Evolutionary conservation across 2,113 vertebrate species (phyloP), one percentile per base, ranked within the genome.

Genomic region (Rhea americana): DNA sequence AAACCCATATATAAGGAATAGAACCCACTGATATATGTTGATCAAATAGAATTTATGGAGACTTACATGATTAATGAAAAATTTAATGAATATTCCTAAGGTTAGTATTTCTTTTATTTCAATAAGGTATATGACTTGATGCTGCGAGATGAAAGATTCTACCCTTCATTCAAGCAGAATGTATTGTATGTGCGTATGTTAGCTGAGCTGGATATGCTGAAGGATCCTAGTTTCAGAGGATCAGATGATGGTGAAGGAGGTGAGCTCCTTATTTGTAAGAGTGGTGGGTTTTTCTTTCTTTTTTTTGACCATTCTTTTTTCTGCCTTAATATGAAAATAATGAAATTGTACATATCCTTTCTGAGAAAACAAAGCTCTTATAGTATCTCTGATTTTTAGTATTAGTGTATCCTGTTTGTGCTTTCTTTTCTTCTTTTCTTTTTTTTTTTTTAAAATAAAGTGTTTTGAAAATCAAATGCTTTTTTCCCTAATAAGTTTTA

Each of bases 161-260:
- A 99, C 97, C 99, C 99, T 8, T 99, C 99, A 1, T 99, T 99
- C 97, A 99, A 98, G 94, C 99, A 99, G 96, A 98, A 99, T 20
- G 98, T 98, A 6, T 97, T 99, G 45, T 99, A 99, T n/a, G 98
- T 99, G 28, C 98, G 98, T 53, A 99, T 99, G 99, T 97, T 99
- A 50, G 99, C 99, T 7, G 99, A 99, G 94, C 96, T 99, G 86
- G 99, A 99, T 96, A 99, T 99, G 99, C 96, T 99, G 92, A 99
- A 99, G 95, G 99, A 99, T 97, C 99, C 99, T 9, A 99, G 99
- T 97, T 99, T 98, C 97, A 98, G 99, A 92, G 99, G 99, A 30
- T 99, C 99, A 19, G 99, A 99, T 73, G 99, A 99, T 30, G 99
- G 99, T 5, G 99, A 99, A 56, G 98, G 97, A 96, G 98, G 98